phyloP scores from a whole-genome alignment of 1,140 invertebrate species.

The Drosophila cardini region DNA sequence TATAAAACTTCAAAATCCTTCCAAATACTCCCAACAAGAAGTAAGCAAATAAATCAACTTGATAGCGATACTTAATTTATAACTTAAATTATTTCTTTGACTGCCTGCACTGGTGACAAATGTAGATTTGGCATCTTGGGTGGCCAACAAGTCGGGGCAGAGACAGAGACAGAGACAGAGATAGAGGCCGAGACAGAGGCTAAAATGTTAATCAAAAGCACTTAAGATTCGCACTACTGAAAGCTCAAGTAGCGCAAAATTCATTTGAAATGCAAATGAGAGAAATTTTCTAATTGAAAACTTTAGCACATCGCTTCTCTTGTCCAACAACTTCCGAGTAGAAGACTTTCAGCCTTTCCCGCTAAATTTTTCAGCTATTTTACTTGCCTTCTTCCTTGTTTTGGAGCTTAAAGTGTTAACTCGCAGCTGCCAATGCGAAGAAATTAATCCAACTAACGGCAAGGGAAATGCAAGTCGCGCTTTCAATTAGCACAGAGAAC shows the following conservation, averaged over 20 bases:
- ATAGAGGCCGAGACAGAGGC: background rate
- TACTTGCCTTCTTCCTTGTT: background rate
- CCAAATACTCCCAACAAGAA: background rate
- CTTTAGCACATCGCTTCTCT: slow-evolving; percentile 50
- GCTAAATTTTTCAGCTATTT: background rate
- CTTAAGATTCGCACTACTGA: slow-evolving; percentile 58
- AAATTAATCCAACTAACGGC: slow-evolving; percentile 51
- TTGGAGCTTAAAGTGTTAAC: slow-evolving; percentile 72
- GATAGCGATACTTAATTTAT: background rate
- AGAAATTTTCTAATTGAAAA: slow-evolving; percentile 74
- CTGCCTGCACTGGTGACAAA: background rate
- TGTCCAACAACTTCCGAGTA: slow-evolving; percentile 21
- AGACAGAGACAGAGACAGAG: background rate
- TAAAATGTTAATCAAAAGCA: slow-evolving; percentile 57
- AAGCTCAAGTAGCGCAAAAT: slow-evolving; percentile 61
- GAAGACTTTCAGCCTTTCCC: background rate
- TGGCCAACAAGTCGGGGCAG: background rate
- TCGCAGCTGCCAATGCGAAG: slow-evolving; percentile 38
- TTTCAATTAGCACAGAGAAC: slow-evolving; percentile 63
- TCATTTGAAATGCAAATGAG: slow-evolving; percentile 81
- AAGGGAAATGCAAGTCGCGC: slow-evolving; percentile 55
- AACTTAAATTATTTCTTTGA: slow-evolving; percentile 3
- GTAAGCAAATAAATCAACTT: background rate
- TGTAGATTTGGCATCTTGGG: slow-evolving; percentile 25
- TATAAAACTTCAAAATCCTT: too few relatives aligned